Percentiles rank a stretch among this genome's conserved stretches.
Evolutionary conservation across 2,113 vertebrate species (phyloP).

Genomic region (Oxygymnocypris stewartii): DNA sequence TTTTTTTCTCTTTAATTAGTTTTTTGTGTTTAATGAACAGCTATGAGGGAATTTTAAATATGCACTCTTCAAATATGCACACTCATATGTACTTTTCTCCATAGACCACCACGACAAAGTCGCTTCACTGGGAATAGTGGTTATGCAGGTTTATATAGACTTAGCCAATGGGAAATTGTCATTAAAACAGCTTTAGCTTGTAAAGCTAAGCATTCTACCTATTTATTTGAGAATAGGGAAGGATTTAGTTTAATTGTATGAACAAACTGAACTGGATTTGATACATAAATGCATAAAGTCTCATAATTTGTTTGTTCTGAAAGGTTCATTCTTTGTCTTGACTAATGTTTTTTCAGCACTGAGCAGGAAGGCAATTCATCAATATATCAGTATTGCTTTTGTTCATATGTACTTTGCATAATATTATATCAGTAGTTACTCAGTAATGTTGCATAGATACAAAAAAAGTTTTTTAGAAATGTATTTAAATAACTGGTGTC

Average conservation of each 20-base stretch:
- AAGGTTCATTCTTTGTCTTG: background rate
- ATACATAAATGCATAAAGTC: background rate
- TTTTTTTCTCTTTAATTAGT: background rate
- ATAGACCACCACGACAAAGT: background rate
- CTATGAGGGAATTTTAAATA: background rate
- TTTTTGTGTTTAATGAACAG: background rate
- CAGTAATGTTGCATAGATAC: background rate
- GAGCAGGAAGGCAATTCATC: slow-evolving; percentile 6
- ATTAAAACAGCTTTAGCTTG: background rate
- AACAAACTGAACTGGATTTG: background rate
- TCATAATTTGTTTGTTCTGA: background rate
- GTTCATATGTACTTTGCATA: background rate
- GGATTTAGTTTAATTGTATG: background rate
- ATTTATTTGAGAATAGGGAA: background rate
- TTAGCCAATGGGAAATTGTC: background rate
- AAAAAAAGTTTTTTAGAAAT: background rate
- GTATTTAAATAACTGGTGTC: background rate
- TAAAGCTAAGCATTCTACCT: background rate
- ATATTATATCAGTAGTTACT: background rate
- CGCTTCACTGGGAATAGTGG: background rate
- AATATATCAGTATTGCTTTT: slow-evolving; percentile 44
- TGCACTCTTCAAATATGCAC: background rate
- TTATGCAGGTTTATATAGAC: background rate
- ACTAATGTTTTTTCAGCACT: background rate
- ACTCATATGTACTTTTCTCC: background rate